Base-by-base conservation (phyloP, 1,140 invertebrate species). In the Metaphire vulgaris region DNA sequence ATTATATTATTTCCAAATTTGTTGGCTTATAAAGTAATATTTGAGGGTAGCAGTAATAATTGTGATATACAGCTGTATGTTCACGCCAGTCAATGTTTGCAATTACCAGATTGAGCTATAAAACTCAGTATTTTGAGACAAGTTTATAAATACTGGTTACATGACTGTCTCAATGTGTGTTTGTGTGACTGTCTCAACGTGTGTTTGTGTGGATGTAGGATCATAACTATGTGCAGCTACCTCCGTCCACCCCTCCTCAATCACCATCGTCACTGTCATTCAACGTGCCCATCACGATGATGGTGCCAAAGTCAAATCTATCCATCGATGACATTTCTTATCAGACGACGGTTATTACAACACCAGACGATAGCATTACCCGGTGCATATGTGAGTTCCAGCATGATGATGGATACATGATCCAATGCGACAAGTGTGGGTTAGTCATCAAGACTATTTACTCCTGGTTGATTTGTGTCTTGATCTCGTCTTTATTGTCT, bases 331-430 rank as follows among this genome's bases (percentile, higher is more conserved):
- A 56, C 21, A 21, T 56, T 12, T 56, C 41, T 12, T 56, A 21
- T 56, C 6, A 56, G 6, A 71, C 30, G 1, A 30, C 69, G 14
- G 69, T 30, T n/a, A 33, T 31, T 1, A 33, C 30, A 32, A 32
- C 33, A 1, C 33, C 30, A 33, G 76, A 77, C 2, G 72, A 64
- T 33, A 74, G 76, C 75, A 89, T 94, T 69, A 97, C 95, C 0
- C 88, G 95, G 69, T 97, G 95, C 85, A 94, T 97, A 80, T 97
- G 95, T 88, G 93, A 95, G 80, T 95, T 94, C 81, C 90, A 93
- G 56, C 95, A 97, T 85, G 96, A 98, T 85, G 96, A 98, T 88
- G 96, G 95, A 2, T 98, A 97, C 83, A 98, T 98, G 96, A 97
- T 98, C 74, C 95, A 94, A 86, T 98, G 96, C 87, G 76, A 77